Conservation (phyloP, 2,113 vertebrate species). For the Scortum barcoo region DNA sequence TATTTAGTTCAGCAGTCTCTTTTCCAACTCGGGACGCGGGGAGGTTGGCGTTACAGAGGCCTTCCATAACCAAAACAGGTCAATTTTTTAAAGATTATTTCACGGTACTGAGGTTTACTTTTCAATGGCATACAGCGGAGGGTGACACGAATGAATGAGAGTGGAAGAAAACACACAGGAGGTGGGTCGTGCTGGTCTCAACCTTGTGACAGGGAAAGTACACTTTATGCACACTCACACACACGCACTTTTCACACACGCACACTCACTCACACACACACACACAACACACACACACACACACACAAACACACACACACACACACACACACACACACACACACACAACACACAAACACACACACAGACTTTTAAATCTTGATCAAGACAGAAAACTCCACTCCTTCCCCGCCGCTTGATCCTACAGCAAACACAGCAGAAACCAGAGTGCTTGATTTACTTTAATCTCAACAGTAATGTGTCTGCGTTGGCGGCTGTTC, state of each 20-base stretch:
- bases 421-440: constrained; percentile 74
- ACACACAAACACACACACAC: constrained; percentile 5
- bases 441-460: constrained; percentile 69
- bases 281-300: constrained; percentile 23
- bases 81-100: constrained; percentile 69
- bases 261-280: constrained; percentile 8
- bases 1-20: constrained; percentile 58
- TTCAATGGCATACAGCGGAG: constrained; percentile 36
- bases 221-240: constrained; percentile 15
- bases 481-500: constrained; percentile 62
- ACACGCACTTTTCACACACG: background rate
- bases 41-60: constrained; percentile 50
- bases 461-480: constrained; percentile 74
- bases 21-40: constrained; percentile 18
- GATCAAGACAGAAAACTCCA: constrained; percentile 67
- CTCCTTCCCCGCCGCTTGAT: constrained; percentile 63
- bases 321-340: constrained; percentile 1
- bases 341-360: constrained; percentile 6
- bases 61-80: constrained; percentile 74
- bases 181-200: constrained; percentile 34
- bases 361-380: constrained; percentile 59
- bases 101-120: constrained; percentile 52
- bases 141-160: constrained; percentile 45
- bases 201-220: constrained; percentile 40
- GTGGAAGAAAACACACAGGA: constrained; percentile 18